These are phyloP conservation scores for Poeciliopsis prolifica DNA, from an alignment of 2,113 vertebrate genomes.

Conservation along the genomic window DNA sequence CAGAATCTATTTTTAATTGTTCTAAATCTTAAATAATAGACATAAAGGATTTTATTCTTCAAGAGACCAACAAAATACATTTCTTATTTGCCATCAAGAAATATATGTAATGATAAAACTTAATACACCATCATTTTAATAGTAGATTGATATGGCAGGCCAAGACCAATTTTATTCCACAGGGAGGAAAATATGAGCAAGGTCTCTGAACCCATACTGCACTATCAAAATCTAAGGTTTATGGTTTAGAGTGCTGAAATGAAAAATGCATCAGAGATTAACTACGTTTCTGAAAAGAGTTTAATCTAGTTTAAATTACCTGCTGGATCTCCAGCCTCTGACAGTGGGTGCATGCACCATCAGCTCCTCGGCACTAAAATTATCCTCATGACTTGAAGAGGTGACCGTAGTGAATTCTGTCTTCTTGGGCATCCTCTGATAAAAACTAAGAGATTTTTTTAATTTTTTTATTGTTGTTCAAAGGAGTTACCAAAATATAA, in stretches of 20 bases:
- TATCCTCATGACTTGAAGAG: constrained; percentile 93
- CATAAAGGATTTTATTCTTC: too few species aligned
- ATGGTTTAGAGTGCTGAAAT: background rate
- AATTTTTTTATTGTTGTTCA: background rate
- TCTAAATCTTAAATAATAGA: too few species aligned
- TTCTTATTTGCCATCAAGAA: too few species aligned
- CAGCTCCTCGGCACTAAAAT: constrained; percentile 90
- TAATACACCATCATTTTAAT: background rate
- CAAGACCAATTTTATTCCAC: background rate
- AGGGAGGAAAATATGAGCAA: background rate
- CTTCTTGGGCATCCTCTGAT: constrained; percentile 90
- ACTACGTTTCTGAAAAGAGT: background rate
- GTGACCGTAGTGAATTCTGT: constrained; percentile 89
- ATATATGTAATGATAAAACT: too few species aligned
- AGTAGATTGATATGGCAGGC: background rate
- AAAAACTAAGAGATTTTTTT: constrained; percentile 28
- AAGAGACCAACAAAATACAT: too few species aligned
- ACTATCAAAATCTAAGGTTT: background rate
- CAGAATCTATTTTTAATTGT: too few species aligned
- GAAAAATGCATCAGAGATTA: background rate
- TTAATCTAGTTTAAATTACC: constrained; percentile 70
- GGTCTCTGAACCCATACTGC: background rate
- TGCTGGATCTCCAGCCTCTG: constrained; percentile 92
- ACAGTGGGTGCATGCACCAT: constrained; percentile 91
- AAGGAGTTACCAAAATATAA: too few species aligned